These are phyloP conservation scores for Malacosoma neustria DNA, from an alignment of 2,888 invertebrate genomes.

Conservation along the genomic window DNA sequence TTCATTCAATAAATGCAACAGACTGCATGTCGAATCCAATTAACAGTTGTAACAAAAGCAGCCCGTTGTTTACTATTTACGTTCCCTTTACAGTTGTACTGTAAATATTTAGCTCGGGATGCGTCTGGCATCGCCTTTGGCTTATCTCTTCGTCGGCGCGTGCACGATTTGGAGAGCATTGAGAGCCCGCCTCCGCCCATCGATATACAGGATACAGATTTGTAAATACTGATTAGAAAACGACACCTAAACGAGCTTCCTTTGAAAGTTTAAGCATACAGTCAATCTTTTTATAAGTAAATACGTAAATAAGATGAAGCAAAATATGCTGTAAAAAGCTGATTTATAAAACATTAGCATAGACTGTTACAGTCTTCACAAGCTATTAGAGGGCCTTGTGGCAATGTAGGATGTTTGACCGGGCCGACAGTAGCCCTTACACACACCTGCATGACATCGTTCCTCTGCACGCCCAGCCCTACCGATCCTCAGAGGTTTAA, in stretches of 20 bases:
- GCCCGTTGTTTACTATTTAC: constrained; percentile 62
- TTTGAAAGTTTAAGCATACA: constrained; percentile 40
- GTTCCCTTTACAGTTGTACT: constrained; percentile 58
- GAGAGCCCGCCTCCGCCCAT: constrained; percentile 21
- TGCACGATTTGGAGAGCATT: constrained; percentile 40
- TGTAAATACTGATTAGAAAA: constrained; percentile 54
- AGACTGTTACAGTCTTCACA: no score
- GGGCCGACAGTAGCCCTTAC: no score
- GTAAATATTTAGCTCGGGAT: constrained; percentile 65
- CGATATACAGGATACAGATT: constrained; percentile 45
- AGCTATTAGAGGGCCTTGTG: no score
- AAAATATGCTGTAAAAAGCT: no score
- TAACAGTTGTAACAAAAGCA: constrained; percentile 59
- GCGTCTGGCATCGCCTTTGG: constrained; percentile 59
- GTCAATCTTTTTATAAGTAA: no score
- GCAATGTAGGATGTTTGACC: no score
- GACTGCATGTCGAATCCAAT: constrained; percentile 63
- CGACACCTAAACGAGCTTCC: constrained; percentile 36
- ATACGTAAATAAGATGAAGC: no score
- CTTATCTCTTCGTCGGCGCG: constrained; percentile 55
- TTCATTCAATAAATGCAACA: constrained; percentile 21
- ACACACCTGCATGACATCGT: no score
- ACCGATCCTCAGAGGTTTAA: no score
- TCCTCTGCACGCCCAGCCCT: no score
- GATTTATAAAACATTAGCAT: no score